Percentiles rank a stretch among this genome's conserved stretches.
Conservation (phyloP, 35 echinoderm and acorn worm genomes). For the Apostichopus parvimensis region DNA sequence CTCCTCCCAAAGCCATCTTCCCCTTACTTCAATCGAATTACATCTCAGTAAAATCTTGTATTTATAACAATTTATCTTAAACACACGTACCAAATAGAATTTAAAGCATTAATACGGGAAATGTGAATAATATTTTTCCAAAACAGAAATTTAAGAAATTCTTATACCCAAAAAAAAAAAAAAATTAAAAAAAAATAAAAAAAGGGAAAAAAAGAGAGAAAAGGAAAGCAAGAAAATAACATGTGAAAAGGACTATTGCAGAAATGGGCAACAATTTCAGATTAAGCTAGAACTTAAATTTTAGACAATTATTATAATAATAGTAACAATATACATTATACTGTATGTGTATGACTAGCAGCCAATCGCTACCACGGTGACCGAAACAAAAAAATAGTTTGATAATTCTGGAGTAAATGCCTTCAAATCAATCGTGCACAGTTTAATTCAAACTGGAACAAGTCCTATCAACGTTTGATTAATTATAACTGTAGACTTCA, state of each 20-base stretch:
- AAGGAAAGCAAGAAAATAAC: background rate
- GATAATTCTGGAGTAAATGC: too few species aligned
- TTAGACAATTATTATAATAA: background rate
- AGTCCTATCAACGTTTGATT: too few species aligned
- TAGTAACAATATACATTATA: background rate
- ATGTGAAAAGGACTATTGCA: background rate
- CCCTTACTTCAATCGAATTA: too few species aligned
- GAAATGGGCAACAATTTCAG: background rate
- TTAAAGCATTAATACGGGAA: background rate
- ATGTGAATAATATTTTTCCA: background rate
- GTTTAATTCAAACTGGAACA: too few species aligned
- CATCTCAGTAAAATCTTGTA: too few species aligned
- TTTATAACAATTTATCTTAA: background rate
- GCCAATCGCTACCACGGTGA: background rate
- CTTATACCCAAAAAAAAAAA: background rate
- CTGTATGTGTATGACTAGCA: background rate
- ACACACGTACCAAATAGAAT: background rate
- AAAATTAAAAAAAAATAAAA: background rate
- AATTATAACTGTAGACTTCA: too few species aligned
- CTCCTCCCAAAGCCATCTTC: too few species aligned
- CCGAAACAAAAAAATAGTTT: background rate
- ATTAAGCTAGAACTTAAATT: background rate
- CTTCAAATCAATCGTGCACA: too few species aligned
- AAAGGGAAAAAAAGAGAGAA: background rate
- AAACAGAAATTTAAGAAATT: background rate